Conservation (phyloP, 2,888 invertebrate genomes). For the Ormyrus thymus region DNA sequence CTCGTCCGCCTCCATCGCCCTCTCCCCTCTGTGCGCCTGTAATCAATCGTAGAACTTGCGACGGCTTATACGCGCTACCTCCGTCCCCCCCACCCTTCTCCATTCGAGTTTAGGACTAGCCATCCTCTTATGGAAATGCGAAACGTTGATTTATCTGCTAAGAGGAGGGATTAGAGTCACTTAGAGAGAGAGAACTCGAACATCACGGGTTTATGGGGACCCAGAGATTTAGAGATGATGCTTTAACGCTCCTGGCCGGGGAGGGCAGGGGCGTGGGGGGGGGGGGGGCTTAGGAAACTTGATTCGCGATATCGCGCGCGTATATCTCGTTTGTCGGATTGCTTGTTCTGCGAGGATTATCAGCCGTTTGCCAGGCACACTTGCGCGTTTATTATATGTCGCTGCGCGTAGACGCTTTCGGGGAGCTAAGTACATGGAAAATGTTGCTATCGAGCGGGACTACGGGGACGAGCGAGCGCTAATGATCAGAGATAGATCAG, state of each 20-base stretch:
- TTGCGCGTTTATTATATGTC: neutral
- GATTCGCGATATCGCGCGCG: conserved; percentile 33
- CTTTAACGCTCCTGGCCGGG: conserved; percentile 12
- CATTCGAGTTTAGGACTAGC: neutral
- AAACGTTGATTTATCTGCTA: conserved; percentile 48
- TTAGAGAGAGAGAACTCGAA: conserved; percentile 18
- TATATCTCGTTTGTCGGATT: conserved; percentile 1
- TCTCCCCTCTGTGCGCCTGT: neutral
- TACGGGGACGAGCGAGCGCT: no score
- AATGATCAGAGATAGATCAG: no score
- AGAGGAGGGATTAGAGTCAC: conserved; percentile 50
- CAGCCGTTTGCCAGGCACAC: neutral
- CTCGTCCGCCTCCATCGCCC: no score
- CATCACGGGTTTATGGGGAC: conserved; percentile 6
- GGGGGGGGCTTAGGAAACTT: neutral
- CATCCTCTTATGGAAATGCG: conserved; percentile 47
- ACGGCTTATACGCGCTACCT: neutral
- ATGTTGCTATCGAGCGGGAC: neutral
- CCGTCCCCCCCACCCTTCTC: neutral
- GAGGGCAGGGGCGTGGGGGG: neutral
- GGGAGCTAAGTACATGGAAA: neutral
- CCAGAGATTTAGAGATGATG: conserved; percentile 21
- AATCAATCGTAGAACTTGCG: conserved; percentile 45
- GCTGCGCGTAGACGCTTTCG: neutral
- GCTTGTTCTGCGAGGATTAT: conserved; percentile 30